Percentiles rank a stretch among this genome's conserved stretches.
phyloP scores from a whole-genome alignment of 1,140 invertebrate species.

The Bilobella aurantiaca region DNA sequence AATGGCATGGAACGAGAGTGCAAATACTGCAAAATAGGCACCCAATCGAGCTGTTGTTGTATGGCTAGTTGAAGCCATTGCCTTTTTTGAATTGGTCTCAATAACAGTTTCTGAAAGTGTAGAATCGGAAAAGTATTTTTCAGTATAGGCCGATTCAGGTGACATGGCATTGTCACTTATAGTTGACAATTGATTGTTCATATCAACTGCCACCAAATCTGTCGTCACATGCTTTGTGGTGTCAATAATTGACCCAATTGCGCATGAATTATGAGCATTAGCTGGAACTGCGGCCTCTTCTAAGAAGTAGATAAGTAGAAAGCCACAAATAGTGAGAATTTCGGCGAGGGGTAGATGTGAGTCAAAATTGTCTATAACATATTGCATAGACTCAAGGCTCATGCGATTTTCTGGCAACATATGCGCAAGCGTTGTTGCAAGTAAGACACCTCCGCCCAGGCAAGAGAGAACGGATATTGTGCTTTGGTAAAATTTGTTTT shows the following conservation, averaged over 20 bases:
- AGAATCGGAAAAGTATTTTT: no score
- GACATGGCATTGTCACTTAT: no score
- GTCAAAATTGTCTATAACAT: constrained; percentile 12
- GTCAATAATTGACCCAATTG: constrained; percentile 32
- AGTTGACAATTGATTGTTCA: no score
- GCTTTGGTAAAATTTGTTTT: neutral
- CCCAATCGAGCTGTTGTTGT: constrained; percentile 55
- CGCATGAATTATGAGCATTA: constrained; percentile 38
- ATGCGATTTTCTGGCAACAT: constrained; percentile 76
- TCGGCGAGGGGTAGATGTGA: constrained; percentile 54
- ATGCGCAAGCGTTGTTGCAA: constrained; percentile 72
- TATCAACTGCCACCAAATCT: no score
- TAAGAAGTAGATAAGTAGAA: constrained; percentile 73
- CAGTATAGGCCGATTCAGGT: no score
- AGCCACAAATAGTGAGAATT: constrained; percentile 57
- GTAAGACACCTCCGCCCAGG: constrained; percentile 69
- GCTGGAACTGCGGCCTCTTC: constrained; percentile 62
- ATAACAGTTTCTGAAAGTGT: no score
- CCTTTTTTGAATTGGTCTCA: neutral
- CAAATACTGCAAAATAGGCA: constrained; percentile 67
- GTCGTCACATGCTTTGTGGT: constrained; percentile 41
- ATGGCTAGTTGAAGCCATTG: constrained; percentile 7
- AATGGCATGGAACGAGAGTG: constrained; percentile 77
- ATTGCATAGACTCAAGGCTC: constrained; percentile 37
- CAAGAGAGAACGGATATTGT: constrained; percentile 54